phyloP scores from a whole-genome alignment of 2,113 vertebrate genomes.

The Bucco capensis region DNA sequence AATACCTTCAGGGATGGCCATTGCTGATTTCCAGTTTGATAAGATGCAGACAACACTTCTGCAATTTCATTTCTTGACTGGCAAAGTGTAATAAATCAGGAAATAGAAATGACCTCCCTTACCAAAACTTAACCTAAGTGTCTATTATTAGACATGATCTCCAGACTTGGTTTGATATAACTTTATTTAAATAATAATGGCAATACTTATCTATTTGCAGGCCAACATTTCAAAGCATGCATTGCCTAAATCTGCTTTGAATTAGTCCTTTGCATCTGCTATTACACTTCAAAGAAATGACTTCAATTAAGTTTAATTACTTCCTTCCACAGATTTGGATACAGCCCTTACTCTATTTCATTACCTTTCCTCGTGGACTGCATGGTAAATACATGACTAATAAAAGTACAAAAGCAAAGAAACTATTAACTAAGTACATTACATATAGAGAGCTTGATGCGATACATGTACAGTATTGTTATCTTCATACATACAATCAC shows the following conservation, averaged over 20 bases:
- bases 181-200: background rate
- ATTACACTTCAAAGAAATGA: constrained; percentile 46
- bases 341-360: constrained; percentile 28
- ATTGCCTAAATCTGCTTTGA: constrained; percentile 19
- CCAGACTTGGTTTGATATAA: background rate
- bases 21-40: background rate
- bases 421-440: constrained; percentile 1
- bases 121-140: background rate
- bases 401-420: background rate
- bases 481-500: background rate
- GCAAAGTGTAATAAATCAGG: background rate
- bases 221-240: constrained; percentile 13
- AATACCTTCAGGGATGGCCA: background rate
- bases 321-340: constrained; percentile 39
- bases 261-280: constrained; percentile 35
- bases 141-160: background rate
- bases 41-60: background rate
- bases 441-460: background rate
- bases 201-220: constrained; percentile 13
- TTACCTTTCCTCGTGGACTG: constrained; percentile 23
- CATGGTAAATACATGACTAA: constrained; percentile 1
- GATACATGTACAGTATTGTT: background rate
- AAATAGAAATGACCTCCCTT: constrained; percentile 8
- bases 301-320: constrained; percentile 53
- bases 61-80: background rate